Percentiles rank a stretch among this genome's conserved stretches.
These are phyloP conservation scores for Sebastes fasciatus DNA, from an alignment of 2,113 vertebrate species.

Conservation along the genomic window DNA sequence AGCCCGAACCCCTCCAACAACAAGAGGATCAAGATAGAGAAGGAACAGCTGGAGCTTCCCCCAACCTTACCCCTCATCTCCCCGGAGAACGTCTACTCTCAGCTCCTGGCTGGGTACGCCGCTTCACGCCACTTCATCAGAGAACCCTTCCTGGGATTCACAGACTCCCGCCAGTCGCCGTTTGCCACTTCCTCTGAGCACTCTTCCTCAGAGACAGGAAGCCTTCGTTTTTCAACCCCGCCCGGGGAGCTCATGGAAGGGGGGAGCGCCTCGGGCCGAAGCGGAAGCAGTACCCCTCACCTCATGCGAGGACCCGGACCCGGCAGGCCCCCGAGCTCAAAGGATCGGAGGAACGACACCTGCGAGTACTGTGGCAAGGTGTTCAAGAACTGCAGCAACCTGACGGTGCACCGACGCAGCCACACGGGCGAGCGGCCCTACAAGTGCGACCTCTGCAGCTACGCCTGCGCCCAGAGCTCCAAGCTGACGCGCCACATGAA, in stretches of 20 bases:
- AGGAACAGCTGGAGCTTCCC: conserved; percentile 96
- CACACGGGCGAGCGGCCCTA: conserved; percentile 99
- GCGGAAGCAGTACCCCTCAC: conserved; percentile 97
- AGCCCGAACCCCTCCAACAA: conserved; percentile 90
- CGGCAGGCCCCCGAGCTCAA: conserved; percentile 95
- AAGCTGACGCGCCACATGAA: conserved; percentile 99
- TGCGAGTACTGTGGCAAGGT: conserved; percentile 99
- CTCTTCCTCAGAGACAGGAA: conserved; percentile 98
- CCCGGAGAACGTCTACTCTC: conserved; percentile 98
- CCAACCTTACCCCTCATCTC: conserved; percentile 94
- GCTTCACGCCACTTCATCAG: conserved; percentile 99
- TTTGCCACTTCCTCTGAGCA: conserved; percentile 98
- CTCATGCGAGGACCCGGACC: conserved; percentile 93
- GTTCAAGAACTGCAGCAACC: conserved; percentile 99
- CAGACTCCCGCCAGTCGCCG: conserved; percentile 97
- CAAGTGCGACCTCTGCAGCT: conserved; percentile 99
- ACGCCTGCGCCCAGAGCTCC: conserved; percentile 99
- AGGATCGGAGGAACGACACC: conserved; percentile 97
- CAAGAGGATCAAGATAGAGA: conserved; percentile 99
- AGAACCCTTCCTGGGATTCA: conserved; percentile 98
- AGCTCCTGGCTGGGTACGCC: conserved; percentile 98
- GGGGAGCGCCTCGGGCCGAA: conserved; percentile 91
- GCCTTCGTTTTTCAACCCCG: conserved; percentile 98
- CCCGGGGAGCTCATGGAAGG: conserved; percentile 96
- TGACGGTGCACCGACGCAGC: conserved; percentile 98